Base-by-base conservation (phyloP, 1,140 invertebrate species). In the Mamestra configurata region DNA sequence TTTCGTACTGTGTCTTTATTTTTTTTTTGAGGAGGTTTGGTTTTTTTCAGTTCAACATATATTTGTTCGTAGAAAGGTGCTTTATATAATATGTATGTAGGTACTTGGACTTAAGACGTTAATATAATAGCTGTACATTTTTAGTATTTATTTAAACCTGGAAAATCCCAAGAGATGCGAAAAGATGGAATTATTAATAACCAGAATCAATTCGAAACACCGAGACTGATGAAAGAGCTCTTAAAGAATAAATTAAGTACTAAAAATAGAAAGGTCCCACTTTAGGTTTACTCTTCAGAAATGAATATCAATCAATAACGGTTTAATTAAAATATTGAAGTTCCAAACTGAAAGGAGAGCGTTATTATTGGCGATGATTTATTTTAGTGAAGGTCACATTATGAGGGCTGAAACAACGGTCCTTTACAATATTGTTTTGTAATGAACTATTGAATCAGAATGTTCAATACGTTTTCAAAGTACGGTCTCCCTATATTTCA, bases 301-400 rank as follows among this genome's bases (percentile, higher is more conserved):
- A 66, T 20, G 61, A 66, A 49, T 24, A 70, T 46, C 20, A 27
- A 70, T 70, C 22, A 27, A 70, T 70, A 27, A 7, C 20, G 11
- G 27, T 24, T 70, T 70, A 70, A 70, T 49, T 70, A 49, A 70
- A 70, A 70, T 49, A 27, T 49, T 22, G 64, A 46, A 46, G 66
- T 70, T 27, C 4, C 5, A 70, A 70, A 70, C 40, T 66, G 61
- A 22, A 66, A 40, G 35, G 61, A 40, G 35, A 13, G 59, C 2
- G 35, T 64, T 35, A 40, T 27, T 57, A 24, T 66, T 37, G 35
- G 18, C 35, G 10, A 6, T 64, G 61, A 66, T 66, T 66, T 66
- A 66, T 66, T 66, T 22, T 40, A 40, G 18, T 8, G 59, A 64
- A 64, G 61, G 61, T 40, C 61, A 35, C 31, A 31, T 8, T 37